These are phyloP conservation scores for Doryteuthis pealeii DNA, from an alignment of 1,140 invertebrate genomes.

Conservation along the genomic window DNA sequence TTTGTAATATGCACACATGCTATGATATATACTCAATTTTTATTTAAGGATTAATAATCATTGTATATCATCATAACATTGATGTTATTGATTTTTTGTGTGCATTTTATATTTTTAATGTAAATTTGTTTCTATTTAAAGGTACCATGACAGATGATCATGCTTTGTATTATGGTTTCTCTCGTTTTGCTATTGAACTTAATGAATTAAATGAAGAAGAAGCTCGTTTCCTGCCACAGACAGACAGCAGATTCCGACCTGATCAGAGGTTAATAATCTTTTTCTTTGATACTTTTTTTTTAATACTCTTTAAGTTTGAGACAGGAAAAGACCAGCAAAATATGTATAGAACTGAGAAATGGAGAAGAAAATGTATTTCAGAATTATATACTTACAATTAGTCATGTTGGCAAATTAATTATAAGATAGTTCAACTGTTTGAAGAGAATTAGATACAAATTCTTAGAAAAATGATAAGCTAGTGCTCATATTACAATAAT, in stretches of 20 bases:
- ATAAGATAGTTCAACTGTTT: too few species aligned
- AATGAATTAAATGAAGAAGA: slow-evolving; percentile 75
- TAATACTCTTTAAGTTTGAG: background rate
- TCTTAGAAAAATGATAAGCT: too few species aligned
- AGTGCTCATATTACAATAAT: too few species aligned
- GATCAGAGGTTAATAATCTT: slow-evolving; percentile 62
- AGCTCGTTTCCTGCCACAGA: slow-evolving; percentile 69
- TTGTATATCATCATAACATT: too few species aligned
- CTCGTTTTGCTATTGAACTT: slow-evolving; percentile 80
- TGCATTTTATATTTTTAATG: too few species aligned
- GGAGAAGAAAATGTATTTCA: background rate
- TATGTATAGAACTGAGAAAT: background rate
- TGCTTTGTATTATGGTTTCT: slow-evolving; percentile 83
- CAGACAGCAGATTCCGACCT: slow-evolving; percentile 72
- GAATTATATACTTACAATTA: too few species aligned
- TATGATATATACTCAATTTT: too few species aligned
- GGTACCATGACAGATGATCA: slow-evolving; percentile 79
- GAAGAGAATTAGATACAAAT: too few species aligned
- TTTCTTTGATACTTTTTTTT: background rate
- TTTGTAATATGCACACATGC: too few species aligned
- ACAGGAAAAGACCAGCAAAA: background rate
- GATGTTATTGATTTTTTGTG: too few species aligned
- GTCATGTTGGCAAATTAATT: too few species aligned
- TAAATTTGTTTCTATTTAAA: slow-evolving; percentile 37
- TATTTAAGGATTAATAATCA: too few species aligned